Evolutionary conservation across 2,113 vertebrate genomes (phyloP), one percentile per base, ranked within the genome.

Genomic region (Syngnathoides biaculeatus): DNA sequence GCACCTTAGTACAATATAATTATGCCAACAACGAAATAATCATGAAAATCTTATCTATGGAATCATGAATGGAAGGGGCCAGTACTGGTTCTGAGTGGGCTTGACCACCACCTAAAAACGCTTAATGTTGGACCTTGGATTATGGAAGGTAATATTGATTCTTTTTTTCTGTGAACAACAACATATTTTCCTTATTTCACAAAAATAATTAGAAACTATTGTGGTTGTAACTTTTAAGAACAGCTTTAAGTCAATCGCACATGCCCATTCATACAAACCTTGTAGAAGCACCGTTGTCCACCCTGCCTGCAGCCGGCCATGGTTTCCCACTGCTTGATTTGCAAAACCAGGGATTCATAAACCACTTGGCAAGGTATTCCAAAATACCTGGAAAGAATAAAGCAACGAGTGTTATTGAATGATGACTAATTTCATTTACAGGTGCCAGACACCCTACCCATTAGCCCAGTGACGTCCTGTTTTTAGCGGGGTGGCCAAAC

Each of bases 231-330:
- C 8, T 30, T 59, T 38, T 19, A 5, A 10, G 19, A 38, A 59
- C 39, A 24, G 40, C 20, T 24, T 17, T 27, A 64, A 14, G 14
- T 53, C 20, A 13, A 24, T 13, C 13, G 20, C 27, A n/a, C n/a
- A n/a, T n/a, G n/a, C n/a, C n/a, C n/a, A 45, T n/a, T 19, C 9
- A 67, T 24, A 75, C 72, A 55, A 4, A 92, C 91, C 87, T 88
- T 89, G 52, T 93, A 92, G 14, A 91, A 79, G 53, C 91, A 93
- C 68, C 65, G 86, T 82, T 92, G 82, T 56, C 91, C 90, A 53
- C 91, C 89, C 60, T 45, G 69, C 22, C 67, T 69, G 74, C 91
- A 93, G 64, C 84, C 72, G 13, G 78, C 68, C 43, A 61, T 77
- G 26, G 78, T 86, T 63, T 65, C 84, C 92, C 92, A 92, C 58